Base-by-base conservation (phyloP, 2,113 vertebrate species). In the Istiophorus platypterus region DNA sequence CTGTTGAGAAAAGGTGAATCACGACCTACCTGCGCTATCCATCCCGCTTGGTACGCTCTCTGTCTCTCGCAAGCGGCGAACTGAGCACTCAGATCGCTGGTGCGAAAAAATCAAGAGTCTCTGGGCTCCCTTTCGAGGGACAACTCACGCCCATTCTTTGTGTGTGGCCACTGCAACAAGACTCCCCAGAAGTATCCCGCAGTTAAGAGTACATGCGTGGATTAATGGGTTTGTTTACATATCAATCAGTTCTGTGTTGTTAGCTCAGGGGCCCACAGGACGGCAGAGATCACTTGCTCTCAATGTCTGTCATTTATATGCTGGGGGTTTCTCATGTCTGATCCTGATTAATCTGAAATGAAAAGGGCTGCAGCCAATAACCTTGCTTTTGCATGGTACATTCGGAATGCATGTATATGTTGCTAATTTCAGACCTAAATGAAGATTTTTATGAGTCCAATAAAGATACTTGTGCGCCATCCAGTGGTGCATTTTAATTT, bases 1-100 rank as follows among this genome's bases (percentile, higher is more conserved):
- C 70, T 78, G 42, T 5, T 45, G 7, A 51, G 18, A 2, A 73
- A 80, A 76, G 51, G 63, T 63, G 57, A 85, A 81, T 61, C 59
- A 69, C 42, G 81, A 86, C 88, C 63, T 97, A 98, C 98, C 97
- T 97, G 97, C 87, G 87, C 90, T 88, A 68, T 95, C 96, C 97
- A 97, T 97, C 93, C 42, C 58, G 76, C 90, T 93, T 93, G 82
- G 76, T 91, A 70, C 82, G 68, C 78, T 84, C 87, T 89, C 62
- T 86, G 80, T 91, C 92, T 86, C 84, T 87, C 61, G 41, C 88
- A 85, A 76, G 88, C 85, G 91, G 85, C 74, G 80, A 89, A 88
- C 71, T 87, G 93, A 90, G 88, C 84, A 81, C 88, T 84, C 72
- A 85, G 91, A 93, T 75, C 80, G 80, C 91, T 93, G 84, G 82